These are phyloP conservation scores for Platysternon megacephalum DNA, from an alignment of 2,113 vertebrate species.

Conservation along the genomic window DNA sequence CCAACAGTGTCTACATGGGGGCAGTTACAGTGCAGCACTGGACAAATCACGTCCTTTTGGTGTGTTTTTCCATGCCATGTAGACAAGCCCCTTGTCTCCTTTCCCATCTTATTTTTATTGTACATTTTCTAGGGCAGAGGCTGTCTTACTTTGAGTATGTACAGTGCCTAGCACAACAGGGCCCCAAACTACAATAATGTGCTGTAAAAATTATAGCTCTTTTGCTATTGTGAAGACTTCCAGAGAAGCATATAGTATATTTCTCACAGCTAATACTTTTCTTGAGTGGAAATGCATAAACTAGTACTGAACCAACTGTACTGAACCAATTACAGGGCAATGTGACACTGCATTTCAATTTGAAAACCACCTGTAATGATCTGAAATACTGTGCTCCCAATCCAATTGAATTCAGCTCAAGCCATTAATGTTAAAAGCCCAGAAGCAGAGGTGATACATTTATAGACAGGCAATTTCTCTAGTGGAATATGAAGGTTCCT, in stretches of 20 bases:
- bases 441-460: not conserved
- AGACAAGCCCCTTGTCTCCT: not conserved
- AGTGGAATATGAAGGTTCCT: not conserved
- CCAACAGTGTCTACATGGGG: not conserved
- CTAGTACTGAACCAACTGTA: not conserved
- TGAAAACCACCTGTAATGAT: slow-evolving; percentile 51
- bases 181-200: not conserved
- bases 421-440: slow-evolving; percentile 8
- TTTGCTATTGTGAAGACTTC: slow-evolving; percentile 4
- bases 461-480: not conserved
- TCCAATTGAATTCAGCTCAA: slow-evolving; percentile 34
- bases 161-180: no score
- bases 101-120: not conserved
- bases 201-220: slow-evolving; percentile 44
- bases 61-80: not conserved
- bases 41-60: not conserved
- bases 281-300: slow-evolving; percentile 59
- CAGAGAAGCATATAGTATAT: not conserved
- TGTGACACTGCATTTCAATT: slow-evolving; percentile 38
- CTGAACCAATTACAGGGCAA: not conserved
- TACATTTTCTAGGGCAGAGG: not conserved
- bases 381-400: slow-evolving; percentile 49
- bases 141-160: not conserved
- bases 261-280: slow-evolving; percentile 23
- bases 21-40: not conserved